Base-by-base conservation (phyloP, 2,888 invertebrate species). In the Watsonalla cultraria region DNA sequence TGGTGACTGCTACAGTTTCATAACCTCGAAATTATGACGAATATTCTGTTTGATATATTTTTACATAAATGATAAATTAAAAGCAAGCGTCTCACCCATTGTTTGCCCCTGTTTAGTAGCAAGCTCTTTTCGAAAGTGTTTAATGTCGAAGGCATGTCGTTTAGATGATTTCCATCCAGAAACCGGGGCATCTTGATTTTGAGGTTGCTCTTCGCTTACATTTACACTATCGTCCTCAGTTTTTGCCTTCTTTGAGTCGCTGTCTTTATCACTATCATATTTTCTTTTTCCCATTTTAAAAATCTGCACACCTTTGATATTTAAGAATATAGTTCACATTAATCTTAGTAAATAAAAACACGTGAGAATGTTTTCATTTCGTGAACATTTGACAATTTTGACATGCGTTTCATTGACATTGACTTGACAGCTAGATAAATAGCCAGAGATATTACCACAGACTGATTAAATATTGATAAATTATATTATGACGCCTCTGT, bases 121-220 rank as follows among this genome's bases (percentile, higher is more conserved):
- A 53, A 94, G 69, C 60, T 92, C 92, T 64, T 90, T 91, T 0
- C 94, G 88, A 57, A 94, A 93, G 58, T 92, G 88, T 77, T 92
- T 90, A 55, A 93, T 84, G 73, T 93, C 92, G 68, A 93, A 94
- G 63, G 68, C 77, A 15, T 66, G 68, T 54, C 80, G 61, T 58
- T 67, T 61, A 37, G 69, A 24, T 4, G 24, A 24, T 24, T 24
- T 24, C 4, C 24, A 2, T 24, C 24, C 24, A 56, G 62, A 68
- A 57, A 60, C 54, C 58, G 58, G 55, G 52, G 5, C 46, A 33
- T 55, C 58, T 58, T 69, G 63, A 60, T 65, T 78, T 79, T 79
- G 78, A 78, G 82, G 80, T 83, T 83, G 78, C 64, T 69, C 66
- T 7, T 57, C 49, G 11, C 61, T 66, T 13, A 57, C 57, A 46